Conservation (phyloP, 1,140 invertebrate species). For the Caerostris extrusa region DNA sequence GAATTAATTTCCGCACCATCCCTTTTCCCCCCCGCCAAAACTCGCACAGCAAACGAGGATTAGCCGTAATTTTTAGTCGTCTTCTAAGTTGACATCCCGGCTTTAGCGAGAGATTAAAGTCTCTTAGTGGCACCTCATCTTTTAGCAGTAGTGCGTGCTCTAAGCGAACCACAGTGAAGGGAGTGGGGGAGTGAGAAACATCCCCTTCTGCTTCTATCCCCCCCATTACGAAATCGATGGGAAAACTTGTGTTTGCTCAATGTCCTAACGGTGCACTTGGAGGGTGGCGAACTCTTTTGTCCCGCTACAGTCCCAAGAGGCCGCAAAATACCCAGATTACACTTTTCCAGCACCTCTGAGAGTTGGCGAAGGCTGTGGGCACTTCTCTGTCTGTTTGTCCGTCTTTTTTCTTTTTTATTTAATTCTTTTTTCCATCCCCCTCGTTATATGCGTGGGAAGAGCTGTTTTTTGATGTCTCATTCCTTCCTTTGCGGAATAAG, state of each 20-base stretch:
- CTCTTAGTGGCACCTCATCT: slow-evolving; percentile 75
- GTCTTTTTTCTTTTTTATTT: slow-evolving; percentile 41
- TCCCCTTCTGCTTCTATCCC: not conserved
- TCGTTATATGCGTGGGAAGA: not conserved
- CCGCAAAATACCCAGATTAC: slow-evolving; percentile 75
- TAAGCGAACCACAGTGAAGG: not conserved
- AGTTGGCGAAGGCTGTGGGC: slow-evolving; percentile 16
- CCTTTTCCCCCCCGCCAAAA: not conserved
- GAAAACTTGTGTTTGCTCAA: slow-evolving; percentile 75
- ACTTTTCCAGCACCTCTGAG: slow-evolving; percentile 40
- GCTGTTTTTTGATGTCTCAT: slow-evolving; percentile 65
- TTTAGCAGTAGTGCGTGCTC: not conserved
- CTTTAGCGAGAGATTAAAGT: slow-evolving; percentile 73
- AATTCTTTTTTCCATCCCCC: not conserved
- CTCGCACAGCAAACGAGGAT: slow-evolving; percentile 13
- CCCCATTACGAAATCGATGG: slow-evolving; percentile 74
- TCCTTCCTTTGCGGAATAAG: slow-evolving; percentile 52
- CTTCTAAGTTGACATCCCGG: slow-evolving; percentile 71
- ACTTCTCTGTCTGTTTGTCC: slow-evolving; percentile 64
- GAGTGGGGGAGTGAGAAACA: not conserved
- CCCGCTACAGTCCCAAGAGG: slow-evolving; percentile 40
- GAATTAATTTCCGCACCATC: slow-evolving; percentile 1
- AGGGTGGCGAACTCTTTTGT: slow-evolving; percentile 60
- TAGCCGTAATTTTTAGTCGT: slow-evolving; percentile 74
- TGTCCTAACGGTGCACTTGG: slow-evolving; percentile 68